Conservation (phyloP, 2,113 vertebrate species). For the Pionites leucogaster region DNA sequence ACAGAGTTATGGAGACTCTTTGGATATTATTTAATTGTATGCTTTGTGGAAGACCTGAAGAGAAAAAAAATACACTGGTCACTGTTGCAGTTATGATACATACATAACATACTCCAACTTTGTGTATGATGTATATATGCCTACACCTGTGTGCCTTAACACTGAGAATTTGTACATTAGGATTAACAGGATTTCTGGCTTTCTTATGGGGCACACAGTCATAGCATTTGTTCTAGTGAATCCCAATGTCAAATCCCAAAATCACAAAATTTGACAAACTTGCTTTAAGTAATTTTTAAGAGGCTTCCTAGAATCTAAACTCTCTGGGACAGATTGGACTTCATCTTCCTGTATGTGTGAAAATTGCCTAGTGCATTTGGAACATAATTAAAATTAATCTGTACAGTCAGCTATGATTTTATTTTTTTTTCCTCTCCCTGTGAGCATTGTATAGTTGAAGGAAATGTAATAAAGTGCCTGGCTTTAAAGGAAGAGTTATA, state of each 20-base stretch:
- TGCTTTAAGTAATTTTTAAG: neutral
- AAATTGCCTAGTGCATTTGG: slow-evolving; percentile 40
- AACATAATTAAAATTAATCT: neutral
- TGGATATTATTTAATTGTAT: neutral
- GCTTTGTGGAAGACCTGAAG: neutral
- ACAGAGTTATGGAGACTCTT: neutral
- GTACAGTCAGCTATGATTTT: neutral
- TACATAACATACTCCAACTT: neutral
- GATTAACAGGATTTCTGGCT: neutral
- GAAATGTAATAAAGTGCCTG: neutral
- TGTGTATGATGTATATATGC: neutral
- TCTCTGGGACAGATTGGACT: neutral
- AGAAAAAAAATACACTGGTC: neutral
- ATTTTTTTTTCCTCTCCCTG: neutral
- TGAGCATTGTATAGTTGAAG: neutral
- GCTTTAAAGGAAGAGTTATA: neutral
- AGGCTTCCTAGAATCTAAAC: neutral
- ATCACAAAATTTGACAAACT: neutral
- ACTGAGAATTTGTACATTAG: neutral
- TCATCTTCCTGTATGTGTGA: slow-evolving; percentile 7
- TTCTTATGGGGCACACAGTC: neutral
- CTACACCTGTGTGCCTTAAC: slow-evolving; percentile 40
- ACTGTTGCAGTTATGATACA: neutral
- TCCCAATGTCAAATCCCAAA: neutral
- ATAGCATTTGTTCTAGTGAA: neutral